These are phyloP conservation scores for Carpatolechia fugitivella DNA, from an alignment of 2,888 invertebrate genomes.

Conservation along the genomic window DNA sequence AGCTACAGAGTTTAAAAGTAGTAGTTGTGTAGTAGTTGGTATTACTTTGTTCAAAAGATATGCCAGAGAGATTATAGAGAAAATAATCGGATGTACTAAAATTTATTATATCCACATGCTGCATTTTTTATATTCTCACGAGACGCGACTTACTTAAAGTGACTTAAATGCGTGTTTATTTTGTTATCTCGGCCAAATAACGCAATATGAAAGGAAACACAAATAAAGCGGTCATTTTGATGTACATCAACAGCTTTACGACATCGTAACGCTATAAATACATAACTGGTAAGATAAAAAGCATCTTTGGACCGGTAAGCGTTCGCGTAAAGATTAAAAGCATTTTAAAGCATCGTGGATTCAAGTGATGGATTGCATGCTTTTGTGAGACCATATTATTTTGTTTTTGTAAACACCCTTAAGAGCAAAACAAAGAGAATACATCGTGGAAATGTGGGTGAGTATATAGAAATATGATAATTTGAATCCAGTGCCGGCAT, in stretches of 20 bases:
- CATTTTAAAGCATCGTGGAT: not conserved
- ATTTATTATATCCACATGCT: no score
- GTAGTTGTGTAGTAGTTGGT: not conserved
- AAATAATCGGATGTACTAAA: no score
- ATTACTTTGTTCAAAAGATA: not conserved
- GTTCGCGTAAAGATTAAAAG: not conserved
- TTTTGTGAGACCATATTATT: not conserved
- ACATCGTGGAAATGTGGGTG: not conserved
- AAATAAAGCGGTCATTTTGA: slow-evolving; percentile 12
- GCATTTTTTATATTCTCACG: no score
- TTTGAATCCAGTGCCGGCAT: not conserved
- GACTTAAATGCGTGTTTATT: slow-evolving; percentile 10
- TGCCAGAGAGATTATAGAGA: no score
- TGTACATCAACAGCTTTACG: slow-evolving; percentile 27
- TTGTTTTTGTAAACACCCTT: not conserved
- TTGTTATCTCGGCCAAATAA: slow-evolving; percentile 18
- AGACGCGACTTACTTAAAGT: not conserved
- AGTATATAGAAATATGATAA: not conserved
- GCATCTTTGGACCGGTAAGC: slow-evolving; percentile 8
- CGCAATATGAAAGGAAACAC: slow-evolving; percentile 11
- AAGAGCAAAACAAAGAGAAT: not conserved
- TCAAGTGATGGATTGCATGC: slow-evolving; percentile 2
- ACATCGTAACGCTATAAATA: slow-evolving; percentile 35
- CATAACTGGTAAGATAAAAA: slow-evolving; percentile 23
- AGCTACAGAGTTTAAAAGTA: not conserved